These are phyloP conservation scores for Polietes domitor DNA, from an alignment of 2,888 invertebrate genomes.

Conservation along the genomic window DNA sequence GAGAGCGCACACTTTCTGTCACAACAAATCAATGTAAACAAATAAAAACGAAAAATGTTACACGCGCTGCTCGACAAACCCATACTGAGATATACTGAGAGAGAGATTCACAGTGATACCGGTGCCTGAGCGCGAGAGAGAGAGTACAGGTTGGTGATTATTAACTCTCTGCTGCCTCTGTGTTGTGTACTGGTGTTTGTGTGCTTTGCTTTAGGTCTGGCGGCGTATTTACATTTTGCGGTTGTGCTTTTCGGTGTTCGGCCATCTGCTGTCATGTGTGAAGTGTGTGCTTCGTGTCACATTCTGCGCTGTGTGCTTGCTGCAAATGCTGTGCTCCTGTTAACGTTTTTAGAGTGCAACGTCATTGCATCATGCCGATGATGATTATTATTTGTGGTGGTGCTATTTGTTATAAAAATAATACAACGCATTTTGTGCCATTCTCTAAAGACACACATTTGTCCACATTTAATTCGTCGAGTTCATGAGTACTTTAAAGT, in stretches of 20 bases:
- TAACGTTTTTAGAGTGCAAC: conserved; percentile 78
- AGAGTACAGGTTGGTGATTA: conserved; percentile 24
- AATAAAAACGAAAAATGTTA: not conserved
- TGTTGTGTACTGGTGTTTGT: not conserved
- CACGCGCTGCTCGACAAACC: not conserved
- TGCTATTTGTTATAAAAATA: conserved; percentile 45
- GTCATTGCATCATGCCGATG: conserved; percentile 72
- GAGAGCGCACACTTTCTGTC: not conserved
- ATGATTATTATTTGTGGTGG: conserved; percentile 47
- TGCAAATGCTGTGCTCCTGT: conserved; percentile 73
- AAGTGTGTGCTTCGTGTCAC: not conserved
- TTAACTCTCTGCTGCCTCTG: conserved; percentile 34
- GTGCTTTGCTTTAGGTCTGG: too few species aligned
- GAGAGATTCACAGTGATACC: not conserved
- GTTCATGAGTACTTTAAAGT: conserved; percentile 55
- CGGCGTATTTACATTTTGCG: conserved; percentile 41
- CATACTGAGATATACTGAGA: too few species aligned
- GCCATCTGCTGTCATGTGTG: not conserved
- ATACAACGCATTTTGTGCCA: conserved; percentile 45
- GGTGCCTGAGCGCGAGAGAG: conserved; percentile 20
- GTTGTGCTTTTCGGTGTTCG: conserved; percentile 4
- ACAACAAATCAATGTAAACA: not conserved
- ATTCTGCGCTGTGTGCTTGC: not conserved
- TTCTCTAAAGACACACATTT: conserved; percentile 35
- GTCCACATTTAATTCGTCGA: conserved; percentile 50